Base-by-base conservation (phyloP, 1,140 invertebrate genomes). In the Vollenhovia emeryi region DNA sequence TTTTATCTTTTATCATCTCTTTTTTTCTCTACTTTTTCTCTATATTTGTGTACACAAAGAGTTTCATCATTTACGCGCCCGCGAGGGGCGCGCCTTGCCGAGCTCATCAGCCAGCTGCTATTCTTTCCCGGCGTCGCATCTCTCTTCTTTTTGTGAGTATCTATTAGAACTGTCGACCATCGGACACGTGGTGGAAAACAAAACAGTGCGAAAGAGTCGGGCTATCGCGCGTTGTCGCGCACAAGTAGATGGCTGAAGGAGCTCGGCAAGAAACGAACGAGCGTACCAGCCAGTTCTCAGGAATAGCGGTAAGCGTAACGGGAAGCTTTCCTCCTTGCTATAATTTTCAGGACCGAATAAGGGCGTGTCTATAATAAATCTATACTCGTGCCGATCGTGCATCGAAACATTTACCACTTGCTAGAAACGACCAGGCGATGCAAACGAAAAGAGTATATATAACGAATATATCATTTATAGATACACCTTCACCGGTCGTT, bases 281-380 rank as follows among this genome's bases (percentile, higher is more conserved):
- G 88, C 68, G 57, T 88, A 88, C 90, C 83, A 92, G 90, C 79
- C 71, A 94, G 93, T 92, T 92, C 93, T 93, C 79, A 91, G 92
- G 92, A 94, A 93, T 91, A 88, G 80, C 91, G 91, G 89, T 86
- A 88, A 91, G 88, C 91, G 84, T 91, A 92, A 92, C 92, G 93
- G 93, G 94, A 94, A 93, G 92, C 91, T 86, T 91, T 90, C 89
- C 87, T 93, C 89, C 80, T 88, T 91, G 91, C 89, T 89, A 78
- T 68, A 18, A 73, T 73, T 57, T n/a, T 69, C 8, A 78, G 11
- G 3, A 80, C 52, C 40, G 40, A 45, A 36, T 27, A 43, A 80
- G 18, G 0, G 8, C 24, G 24, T 40, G 40, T 80, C 62, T 59
- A 21, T 80, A 57, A 21, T 80, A 57, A 78, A 57, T 69, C 62